Evolutionary conservation across 37 sponge, comb jelly and placozoan species (phyloP).

Genomic region (Beroe forskalii): DNA sequence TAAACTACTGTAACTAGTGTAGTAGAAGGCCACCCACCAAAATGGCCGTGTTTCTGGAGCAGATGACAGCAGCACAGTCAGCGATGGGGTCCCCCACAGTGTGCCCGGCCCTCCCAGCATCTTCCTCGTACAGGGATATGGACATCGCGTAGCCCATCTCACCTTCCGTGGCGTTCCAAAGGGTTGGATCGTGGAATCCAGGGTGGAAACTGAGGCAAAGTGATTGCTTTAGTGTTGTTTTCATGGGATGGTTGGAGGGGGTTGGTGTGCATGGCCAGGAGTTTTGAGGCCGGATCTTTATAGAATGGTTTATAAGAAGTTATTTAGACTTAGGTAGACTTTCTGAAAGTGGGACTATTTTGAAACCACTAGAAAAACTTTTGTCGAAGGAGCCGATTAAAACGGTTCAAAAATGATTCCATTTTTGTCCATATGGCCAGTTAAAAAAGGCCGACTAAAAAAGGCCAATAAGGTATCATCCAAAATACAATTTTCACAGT

Average conservation of each 20-base stretch:
- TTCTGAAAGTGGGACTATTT: no score
- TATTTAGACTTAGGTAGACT: no score
- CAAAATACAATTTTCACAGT: no score
- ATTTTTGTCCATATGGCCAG: no score
- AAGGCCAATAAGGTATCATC: no score
- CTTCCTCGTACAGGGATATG: conserved; percentile 46
- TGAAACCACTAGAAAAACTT: no score
- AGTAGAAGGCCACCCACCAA: not conserved
- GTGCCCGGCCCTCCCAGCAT: not conserved
- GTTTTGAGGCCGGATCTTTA: no score
- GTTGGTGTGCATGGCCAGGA: no score
- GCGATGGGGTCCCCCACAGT: conserved; percentile 42
- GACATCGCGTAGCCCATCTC: conserved; percentile 26
- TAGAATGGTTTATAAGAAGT: no score
- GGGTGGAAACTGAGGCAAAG: conserved; percentile 1
- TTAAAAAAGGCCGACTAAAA: no score
- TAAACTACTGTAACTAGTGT: not conserved
- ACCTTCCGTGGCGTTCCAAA: not conserved
- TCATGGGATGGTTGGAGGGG: not conserved
- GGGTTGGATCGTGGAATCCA: not conserved
- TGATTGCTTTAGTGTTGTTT: not conserved
- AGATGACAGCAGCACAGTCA: conserved; percentile 27
- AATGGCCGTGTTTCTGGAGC: not conserved
- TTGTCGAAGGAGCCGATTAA: no score
- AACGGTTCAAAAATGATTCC: no score